Evolutionary conservation across 92 coral and sea anemone species (phyloP).

Genomic region (Zoanthus sociatus): DNA sequence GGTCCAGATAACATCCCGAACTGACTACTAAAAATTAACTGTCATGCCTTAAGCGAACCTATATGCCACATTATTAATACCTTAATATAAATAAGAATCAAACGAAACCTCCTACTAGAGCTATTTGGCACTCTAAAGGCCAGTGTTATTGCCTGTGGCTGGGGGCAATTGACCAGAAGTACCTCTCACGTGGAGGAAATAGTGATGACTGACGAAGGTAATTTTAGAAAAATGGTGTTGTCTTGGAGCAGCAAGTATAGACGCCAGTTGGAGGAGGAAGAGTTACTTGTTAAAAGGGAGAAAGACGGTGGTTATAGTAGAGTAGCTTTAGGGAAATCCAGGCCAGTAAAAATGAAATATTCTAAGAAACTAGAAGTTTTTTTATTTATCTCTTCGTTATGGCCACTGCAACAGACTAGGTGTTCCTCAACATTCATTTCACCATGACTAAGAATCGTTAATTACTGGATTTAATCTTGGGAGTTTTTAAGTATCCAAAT

Average conservation of each 20-base stretch:
- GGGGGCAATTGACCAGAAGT: slow-evolving; percentile 48
- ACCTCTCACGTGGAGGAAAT: slow-evolving; percentile 48
- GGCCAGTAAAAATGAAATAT: slow-evolving; percentile 59
- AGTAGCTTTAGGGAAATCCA: slow-evolving; percentile 48
- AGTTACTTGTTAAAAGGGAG: slow-evolving; percentile 39
- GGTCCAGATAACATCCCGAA: no score
- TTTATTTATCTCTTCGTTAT: slow-evolving; percentile 56
- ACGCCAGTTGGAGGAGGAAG: slow-evolving; percentile 42
- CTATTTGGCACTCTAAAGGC: slow-evolving; percentile 35
- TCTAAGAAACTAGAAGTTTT: slow-evolving; percentile 56
- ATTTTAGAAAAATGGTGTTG: slow-evolving; percentile 41
- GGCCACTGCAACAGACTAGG: slow-evolving; percentile 64
- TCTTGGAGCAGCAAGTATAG: slow-evolving; percentile 54
- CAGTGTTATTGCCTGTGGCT: slow-evolving; percentile 32
- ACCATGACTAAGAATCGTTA: neutral
- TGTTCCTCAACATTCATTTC: slow-evolving; percentile 47
- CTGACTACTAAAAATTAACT: no score
- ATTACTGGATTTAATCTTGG: slow-evolving; percentile 6
- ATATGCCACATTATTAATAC: no score
- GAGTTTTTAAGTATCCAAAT: slow-evolving; percentile 13
- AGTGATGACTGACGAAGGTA: slow-evolving; percentile 43
- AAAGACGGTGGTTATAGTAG: slow-evolving; percentile 51
- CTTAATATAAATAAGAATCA: slow-evolving; percentile 19
- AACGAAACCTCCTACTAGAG: slow-evolving; percentile 49
- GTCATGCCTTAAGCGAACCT: no score